phyloP scores from a whole-genome alignment of 2,888 invertebrate genomes.

The Cordylochernes scorpioides region DNA sequence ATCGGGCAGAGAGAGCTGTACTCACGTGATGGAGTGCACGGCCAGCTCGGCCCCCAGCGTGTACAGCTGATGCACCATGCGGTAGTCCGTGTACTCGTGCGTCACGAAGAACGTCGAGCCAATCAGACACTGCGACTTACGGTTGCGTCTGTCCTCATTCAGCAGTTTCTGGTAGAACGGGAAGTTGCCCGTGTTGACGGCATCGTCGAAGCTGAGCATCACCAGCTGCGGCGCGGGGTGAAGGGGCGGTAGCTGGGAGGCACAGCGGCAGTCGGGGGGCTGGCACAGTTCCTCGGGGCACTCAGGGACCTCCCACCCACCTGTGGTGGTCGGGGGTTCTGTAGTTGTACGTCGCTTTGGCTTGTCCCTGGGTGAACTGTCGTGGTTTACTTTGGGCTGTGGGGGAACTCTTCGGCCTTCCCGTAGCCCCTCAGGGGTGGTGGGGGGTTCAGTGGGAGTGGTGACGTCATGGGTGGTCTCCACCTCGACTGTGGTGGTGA shows the following conservation, averaged over 20 bases:
- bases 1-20: too few species aligned
- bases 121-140: constrained; percentile 18
- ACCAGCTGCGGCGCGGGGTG: constrained; percentile 17
- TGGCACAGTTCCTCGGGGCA: too few species aligned
- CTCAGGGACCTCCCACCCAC: background rate
- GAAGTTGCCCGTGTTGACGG: constrained; percentile 8
- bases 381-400: too few species aligned
- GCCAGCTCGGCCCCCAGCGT: constrained; percentile 18
- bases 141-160: constrained; percentile 21
- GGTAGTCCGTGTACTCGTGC: constrained; percentile 19
- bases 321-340: background rate
- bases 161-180: constrained; percentile 2
- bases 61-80: constrained; percentile 16
- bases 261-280: too few species aligned
- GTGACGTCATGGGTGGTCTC: too few species aligned
- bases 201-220: constrained; percentile 16
- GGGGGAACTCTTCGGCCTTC: too few species aligned
- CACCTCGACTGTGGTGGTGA: too few species aligned
- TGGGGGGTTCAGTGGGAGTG: too few species aligned
- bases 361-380: too few species aligned
- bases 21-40: constrained; percentile 18
- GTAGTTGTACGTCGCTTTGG: too few species aligned
- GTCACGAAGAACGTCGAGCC: constrained; percentile 20
- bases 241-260: too few species aligned
- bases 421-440: too few species aligned